Conservation (phyloP, 2,113 vertebrate species). For the Dipodomys spectabilis region DNA sequence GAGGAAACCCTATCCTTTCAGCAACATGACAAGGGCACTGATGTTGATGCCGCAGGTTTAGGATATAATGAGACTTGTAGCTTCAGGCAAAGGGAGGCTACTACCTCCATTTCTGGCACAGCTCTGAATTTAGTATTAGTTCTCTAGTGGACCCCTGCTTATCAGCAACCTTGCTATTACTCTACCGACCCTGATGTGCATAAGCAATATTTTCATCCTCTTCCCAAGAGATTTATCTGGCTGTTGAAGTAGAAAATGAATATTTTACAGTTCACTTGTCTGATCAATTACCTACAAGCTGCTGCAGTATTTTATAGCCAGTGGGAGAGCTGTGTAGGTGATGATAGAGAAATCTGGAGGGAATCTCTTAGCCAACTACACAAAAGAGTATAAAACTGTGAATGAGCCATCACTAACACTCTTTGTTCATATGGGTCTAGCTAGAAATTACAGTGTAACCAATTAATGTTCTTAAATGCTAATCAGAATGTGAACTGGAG, state of each 20-base stretch:
- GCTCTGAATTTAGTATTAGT: slow-evolving; percentile 88
- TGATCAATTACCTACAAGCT: slow-evolving; percentile 99
- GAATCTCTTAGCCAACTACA: slow-evolving; percentile 90
- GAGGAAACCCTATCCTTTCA: slow-evolving; percentile 84
- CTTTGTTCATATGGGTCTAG: slow-evolving; percentile 85
- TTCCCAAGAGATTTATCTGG: slow-evolving; percentile 99
- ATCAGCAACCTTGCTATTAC: slow-evolving; percentile 94
- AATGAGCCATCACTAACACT: slow-evolving; percentile 88
- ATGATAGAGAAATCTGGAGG: slow-evolving; percentile 93
- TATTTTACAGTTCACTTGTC: slow-evolving; percentile 99
- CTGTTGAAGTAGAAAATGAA: slow-evolving; percentile 99
- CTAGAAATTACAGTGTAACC: slow-evolving; percentile 90
- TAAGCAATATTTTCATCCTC: slow-evolving; percentile 98
- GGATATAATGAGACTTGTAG: slow-evolving; percentile 89
- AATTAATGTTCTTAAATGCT: slow-evolving; percentile 91
- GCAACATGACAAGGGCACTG: slow-evolving; percentile 72
- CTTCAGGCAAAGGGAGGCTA: slow-evolving; percentile 89
- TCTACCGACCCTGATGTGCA: slow-evolving; percentile 93
- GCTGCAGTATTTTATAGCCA: slow-evolving; percentile 97
- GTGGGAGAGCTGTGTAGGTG: slow-evolving; percentile 93
- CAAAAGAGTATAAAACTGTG: slow-evolving; percentile 85
- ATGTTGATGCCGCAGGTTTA: slow-evolving; percentile 89
- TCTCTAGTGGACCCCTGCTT: slow-evolving; percentile 90
- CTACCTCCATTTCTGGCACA: slow-evolving; percentile 83
- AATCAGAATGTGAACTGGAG: slow-evolving; percentile 92